These are phyloP conservation scores for Pogonomyrmex californicus DNA, from an alignment of 1,140 invertebrate species.

Conservation along the genomic window DNA sequence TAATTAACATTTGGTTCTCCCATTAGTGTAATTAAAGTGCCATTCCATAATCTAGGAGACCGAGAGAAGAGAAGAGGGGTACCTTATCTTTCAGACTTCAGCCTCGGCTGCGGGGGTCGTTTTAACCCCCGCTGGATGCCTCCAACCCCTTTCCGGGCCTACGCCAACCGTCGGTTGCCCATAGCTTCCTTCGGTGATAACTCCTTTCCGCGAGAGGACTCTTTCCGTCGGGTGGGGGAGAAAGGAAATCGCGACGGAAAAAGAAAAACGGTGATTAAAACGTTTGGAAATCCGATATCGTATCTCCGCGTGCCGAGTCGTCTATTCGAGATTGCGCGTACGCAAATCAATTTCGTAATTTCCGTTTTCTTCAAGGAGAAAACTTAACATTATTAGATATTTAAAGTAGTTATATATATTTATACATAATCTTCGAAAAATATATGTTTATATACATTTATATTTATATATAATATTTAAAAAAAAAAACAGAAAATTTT, in stretches of 20 bases:
- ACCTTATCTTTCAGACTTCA: constrained; percentile 88
- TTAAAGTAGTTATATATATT: constrained; percentile 27
- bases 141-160: constrained; percentile 75
- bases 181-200: constrained; percentile 83
- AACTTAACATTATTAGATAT: background rate
- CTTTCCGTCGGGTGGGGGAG: constrained; percentile 6
- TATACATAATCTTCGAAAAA: background rate
- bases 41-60: constrained; percentile 88
- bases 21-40: constrained; percentile 92
- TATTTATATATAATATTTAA: background rate
- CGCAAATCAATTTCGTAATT: constrained; percentile 32
- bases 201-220: constrained; percentile 80
- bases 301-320: constrained; percentile 41
- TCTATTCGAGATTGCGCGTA: constrained; percentile 26
- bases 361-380: constrained; percentile 29
- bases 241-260: constrained; percentile 34
- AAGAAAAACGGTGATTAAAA: constrained; percentile 78
- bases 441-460: background rate
- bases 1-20: constrained; percentile 91
- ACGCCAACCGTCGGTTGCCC: constrained; percentile 75
- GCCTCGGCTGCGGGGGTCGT: constrained; percentile 80
- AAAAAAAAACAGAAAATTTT: background rate
- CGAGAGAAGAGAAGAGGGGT: constrained; percentile 79
- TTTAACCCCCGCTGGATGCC: constrained; percentile 79
- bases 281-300: constrained; percentile 76